These are phyloP conservation scores for Merodon equestris DNA, from an alignment of 2,888 invertebrate species.

Conservation along the genomic window DNA sequence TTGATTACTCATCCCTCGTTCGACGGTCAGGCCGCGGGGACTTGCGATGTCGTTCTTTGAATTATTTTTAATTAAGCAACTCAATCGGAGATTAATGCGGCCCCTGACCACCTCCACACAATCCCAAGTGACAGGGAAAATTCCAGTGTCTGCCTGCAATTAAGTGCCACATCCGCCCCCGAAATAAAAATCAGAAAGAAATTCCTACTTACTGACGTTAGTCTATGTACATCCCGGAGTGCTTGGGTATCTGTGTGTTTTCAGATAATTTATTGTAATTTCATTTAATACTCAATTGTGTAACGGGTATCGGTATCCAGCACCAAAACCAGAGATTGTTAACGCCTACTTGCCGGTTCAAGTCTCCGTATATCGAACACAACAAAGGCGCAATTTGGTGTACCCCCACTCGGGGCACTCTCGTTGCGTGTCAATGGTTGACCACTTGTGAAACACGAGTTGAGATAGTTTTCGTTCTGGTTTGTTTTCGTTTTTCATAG, in stretches of 20 bases:
- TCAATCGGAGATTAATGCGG: slow-evolving; percentile 37
- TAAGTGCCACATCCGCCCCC: slow-evolving; percentile 47
- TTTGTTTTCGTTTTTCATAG: neutral
- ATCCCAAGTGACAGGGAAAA: slow-evolving; percentile 5
- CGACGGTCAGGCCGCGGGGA: slow-evolving; percentile 5
- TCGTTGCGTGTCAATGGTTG: neutral
- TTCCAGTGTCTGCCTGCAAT: slow-evolving; percentile 19
- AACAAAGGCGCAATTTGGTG: slow-evolving; percentile 28
- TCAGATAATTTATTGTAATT: slow-evolving; percentile 54
- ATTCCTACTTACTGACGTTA: too few species aligned
- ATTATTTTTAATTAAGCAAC: slow-evolving; percentile 51
- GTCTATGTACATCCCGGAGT: too few species aligned
- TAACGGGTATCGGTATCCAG: slow-evolving; percentile 18
- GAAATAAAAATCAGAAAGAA: slow-evolving; percentile 6
- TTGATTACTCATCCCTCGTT: slow-evolving; percentile 29
- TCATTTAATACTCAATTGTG: slow-evolving; percentile 23
- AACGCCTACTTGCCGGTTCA: slow-evolving; percentile 19
- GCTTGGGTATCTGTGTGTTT: too few species aligned
- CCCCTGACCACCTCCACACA: slow-evolving; percentile 45
- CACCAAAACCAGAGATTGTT: slow-evolving; percentile 23
- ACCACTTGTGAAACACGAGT: slow-evolving; percentile 17
- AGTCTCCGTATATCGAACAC: neutral
- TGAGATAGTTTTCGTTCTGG: too few species aligned
- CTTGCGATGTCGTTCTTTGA: slow-evolving; percentile 20
- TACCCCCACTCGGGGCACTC: neutral